These are phyloP conservation scores for Psettodes erumei DNA, from an alignment of 2,113 vertebrate genomes.

Conservation along the genomic window DNA sequence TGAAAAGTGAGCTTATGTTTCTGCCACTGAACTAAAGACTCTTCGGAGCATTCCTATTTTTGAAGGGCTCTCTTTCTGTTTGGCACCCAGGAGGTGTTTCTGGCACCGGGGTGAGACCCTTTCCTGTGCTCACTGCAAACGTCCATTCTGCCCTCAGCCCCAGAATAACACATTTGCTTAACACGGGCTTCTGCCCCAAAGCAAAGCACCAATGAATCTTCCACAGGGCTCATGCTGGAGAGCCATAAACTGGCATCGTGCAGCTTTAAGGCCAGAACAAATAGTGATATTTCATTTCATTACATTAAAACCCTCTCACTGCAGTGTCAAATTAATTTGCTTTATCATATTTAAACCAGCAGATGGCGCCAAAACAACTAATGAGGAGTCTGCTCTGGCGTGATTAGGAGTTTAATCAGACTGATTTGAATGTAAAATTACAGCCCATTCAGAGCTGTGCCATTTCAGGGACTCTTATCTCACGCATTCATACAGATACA, in stretches of 20 bases:
- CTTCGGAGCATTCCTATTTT: constrained; percentile 8
- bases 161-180: constrained; percentile 21
- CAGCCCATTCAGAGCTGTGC: neutral
- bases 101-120: constrained; percentile 42
- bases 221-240: constrained; percentile 1
- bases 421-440: neutral
- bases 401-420: neutral
- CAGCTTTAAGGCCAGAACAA: neutral
- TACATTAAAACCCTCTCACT: neutral
- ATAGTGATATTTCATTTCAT: neutral
- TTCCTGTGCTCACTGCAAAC: constrained; percentile 17
- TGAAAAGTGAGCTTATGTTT: constrained; percentile 1
- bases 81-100: constrained; percentile 49
- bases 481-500: neutral
- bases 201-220: constrained; percentile 26
- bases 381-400: neutral
- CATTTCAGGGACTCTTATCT: constrained; percentile 4
- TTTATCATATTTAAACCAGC: constrained; percentile 50
- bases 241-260: constrained; percentile 20
- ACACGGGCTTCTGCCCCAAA: constrained; percentile 11
- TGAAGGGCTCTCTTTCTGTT: constrained; percentile 2
- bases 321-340: neutral
- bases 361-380: constrained; percentile 59
- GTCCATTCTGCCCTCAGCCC: constrained; percentile 19
- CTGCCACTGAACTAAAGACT: neutral